Evolutionary conservation across 1,140 invertebrate genomes (phyloP), one percentile per base, ranked within the genome.

Genomic region (Papilio polyxenes): DNA sequence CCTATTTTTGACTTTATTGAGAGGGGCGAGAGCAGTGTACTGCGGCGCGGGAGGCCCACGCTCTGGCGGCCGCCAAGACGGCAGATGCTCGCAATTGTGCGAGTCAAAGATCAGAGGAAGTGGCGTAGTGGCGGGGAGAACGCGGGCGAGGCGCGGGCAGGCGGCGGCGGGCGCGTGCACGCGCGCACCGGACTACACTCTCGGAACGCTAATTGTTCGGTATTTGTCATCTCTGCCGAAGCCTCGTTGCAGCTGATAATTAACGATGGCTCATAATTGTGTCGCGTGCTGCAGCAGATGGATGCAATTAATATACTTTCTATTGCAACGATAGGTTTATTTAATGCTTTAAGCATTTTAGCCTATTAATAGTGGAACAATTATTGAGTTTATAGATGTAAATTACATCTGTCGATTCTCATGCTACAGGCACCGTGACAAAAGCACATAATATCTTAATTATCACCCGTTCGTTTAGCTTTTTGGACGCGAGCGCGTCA

Each of bases 101-200:
- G 88, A 92, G 92, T 93, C 92, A 93, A 92, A 93, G 92, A 93
- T 93, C 92, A 93, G 92, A 92, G 92, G 92, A 93, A 93, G 92
- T 92, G 87, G 85, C 82, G 56, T 56, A 59, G 17, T 15, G 15
- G 56, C 17, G 56, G 17, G 56, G 17, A 59, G n/a, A 6, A 17
- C 80, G 83, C 77, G 81, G 77, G 87, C 89, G 90, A 44, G 40
- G 40, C 4, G 40, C 40, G 40, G 40, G 40, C 40, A 44, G 40
- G 40, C 40, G 90, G 89, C 89, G 90, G 82, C 76, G 76, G 87
- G 87, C 89, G 92, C 91, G 91, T 91, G 91, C 92, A 88, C 90
- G 84, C 81, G 85, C 82, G 81, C 85, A 84, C 82, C 87, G 83
- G 85, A 87, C 87, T 81, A 85, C 83, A 83, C 84, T 89, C 79